Evolutionary conservation across 2,797 vertebrate genomes (phyloP).

Genomic region (Alouatta caraya): DNA sequence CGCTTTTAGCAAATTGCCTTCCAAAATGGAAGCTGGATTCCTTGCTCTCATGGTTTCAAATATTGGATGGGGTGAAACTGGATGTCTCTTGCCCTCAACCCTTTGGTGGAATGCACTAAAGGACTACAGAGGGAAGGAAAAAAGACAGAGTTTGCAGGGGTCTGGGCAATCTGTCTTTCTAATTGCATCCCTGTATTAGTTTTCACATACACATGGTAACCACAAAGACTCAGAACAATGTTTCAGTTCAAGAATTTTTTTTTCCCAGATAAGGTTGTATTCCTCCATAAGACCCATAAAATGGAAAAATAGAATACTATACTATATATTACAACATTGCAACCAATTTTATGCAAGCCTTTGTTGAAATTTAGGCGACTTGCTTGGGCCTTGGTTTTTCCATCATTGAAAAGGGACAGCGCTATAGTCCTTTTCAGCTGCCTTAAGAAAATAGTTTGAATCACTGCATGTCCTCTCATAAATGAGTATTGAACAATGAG

Average conservation of each 20-base stretch:
- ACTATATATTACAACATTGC: background rate
- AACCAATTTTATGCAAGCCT: background rate
- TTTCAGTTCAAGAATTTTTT: background rate
- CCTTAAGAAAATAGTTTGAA: background rate
- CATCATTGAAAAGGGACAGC: background rate
- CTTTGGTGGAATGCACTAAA: background rate
- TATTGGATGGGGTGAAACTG: background rate
- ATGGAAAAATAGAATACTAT: background rate
- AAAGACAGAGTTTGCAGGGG: background rate
- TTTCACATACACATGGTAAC: background rate
- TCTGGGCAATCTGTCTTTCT: background rate
- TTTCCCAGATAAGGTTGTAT: background rate
- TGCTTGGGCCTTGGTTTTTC: background rate
- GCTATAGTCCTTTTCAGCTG: background rate
- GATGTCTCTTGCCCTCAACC: too few species aligned
- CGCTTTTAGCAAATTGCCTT: background rate
- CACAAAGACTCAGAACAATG: background rate
- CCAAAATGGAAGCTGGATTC: background rate
- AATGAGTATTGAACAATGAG: too few species aligned
- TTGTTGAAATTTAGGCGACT: background rate
- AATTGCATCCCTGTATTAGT: background rate
- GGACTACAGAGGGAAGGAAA: background rate
- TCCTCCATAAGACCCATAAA: background rate
- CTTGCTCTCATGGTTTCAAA: background rate
- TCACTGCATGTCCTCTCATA: too few species aligned